phyloP scores from a whole-genome alignment of 2,797 vertebrate genomes.

The Okamejei kenojei region DNA sequence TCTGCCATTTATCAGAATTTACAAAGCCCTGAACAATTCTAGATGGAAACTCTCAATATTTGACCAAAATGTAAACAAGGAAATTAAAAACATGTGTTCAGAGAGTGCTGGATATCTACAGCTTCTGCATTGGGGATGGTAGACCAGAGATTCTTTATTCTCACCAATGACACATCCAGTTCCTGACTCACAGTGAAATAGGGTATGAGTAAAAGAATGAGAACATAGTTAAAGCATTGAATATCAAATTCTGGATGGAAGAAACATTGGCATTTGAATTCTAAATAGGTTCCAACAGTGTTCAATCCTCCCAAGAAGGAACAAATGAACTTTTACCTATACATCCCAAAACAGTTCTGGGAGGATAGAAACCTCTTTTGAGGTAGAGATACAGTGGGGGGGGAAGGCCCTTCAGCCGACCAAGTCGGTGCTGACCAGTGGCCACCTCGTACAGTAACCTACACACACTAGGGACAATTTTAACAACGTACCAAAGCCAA shows the following conservation, averaged over 20 bases:
- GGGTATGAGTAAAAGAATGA: background rate
- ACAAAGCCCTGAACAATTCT: background rate
- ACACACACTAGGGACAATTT: too few relatives aligned
- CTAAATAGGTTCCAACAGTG: background rate
- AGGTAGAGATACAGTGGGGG: too few relatives aligned
- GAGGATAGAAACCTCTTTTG: too few relatives aligned
- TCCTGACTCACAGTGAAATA: background rate
- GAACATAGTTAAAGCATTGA: background rate
- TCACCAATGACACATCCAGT: background rate
- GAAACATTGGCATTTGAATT: background rate
- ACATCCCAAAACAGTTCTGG: too few relatives aligned
- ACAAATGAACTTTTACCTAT: background rate
- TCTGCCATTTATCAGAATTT: background rate
- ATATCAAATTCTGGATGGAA: background rate
- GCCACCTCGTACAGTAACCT: too few relatives aligned
- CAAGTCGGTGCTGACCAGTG: too few relatives aligned
- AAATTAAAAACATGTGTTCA: background rate
- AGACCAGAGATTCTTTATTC: background rate
- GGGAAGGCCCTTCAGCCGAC: too few relatives aligned
- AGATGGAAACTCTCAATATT: background rate
- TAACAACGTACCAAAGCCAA: too few relatives aligned
- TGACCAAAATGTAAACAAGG: background rate
- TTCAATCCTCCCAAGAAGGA: background rate
- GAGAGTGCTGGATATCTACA: background rate
- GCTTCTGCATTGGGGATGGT: background rate